These are phyloP conservation scores for Margaritifera margaritifera DNA, from an alignment of 2,888 invertebrate species.

Conservation along the genomic window DNA sequence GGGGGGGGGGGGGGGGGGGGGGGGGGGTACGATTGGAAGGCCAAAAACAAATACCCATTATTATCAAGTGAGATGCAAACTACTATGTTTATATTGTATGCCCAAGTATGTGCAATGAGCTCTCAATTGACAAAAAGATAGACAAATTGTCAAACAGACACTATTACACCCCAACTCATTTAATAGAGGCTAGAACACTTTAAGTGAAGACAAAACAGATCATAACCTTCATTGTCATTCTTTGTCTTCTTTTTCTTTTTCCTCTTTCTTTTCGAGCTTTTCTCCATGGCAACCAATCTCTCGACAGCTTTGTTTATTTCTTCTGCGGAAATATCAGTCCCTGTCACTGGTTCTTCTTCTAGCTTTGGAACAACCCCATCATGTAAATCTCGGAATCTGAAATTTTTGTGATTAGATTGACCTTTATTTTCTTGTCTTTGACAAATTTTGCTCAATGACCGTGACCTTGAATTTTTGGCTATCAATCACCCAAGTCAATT, in stretches of 20 bases:
- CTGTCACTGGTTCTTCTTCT: constrained; percentile 12
- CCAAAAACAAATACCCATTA: too few relatives aligned
- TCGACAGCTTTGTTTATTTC: constrained; percentile 31
- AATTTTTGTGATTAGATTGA: background rate
- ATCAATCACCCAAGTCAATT: background rate
- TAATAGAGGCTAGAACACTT: too few relatives aligned
- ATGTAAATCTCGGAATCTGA: constrained; percentile 31
- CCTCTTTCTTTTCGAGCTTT: constrained; percentile 7
- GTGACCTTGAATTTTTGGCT: background rate
- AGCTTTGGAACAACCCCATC: constrained; percentile 27
- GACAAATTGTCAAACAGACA: too few relatives aligned
- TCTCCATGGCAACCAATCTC: constrained; percentile 21
- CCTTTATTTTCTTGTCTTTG: too few relatives aligned
- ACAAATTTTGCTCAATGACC: background rate
- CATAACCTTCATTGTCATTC: constrained; percentile 9
- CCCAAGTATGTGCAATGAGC: too few relatives aligned
- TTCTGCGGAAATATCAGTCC: constrained; percentile 12
- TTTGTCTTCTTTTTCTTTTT: constrained; percentile 25
- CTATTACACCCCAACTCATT: too few relatives aligned
- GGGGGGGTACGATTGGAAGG: too few relatives aligned
- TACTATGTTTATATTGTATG: too few relatives aligned
- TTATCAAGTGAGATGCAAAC: too few relatives aligned
- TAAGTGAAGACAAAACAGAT: background rate
- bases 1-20: too few relatives aligned
- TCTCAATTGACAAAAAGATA: too few relatives aligned